Evolutionary conservation across 2,113 vertebrate species (phyloP), one percentile per base, ranked within the genome.

Genomic region (Chunga burmeisteri): DNA sequence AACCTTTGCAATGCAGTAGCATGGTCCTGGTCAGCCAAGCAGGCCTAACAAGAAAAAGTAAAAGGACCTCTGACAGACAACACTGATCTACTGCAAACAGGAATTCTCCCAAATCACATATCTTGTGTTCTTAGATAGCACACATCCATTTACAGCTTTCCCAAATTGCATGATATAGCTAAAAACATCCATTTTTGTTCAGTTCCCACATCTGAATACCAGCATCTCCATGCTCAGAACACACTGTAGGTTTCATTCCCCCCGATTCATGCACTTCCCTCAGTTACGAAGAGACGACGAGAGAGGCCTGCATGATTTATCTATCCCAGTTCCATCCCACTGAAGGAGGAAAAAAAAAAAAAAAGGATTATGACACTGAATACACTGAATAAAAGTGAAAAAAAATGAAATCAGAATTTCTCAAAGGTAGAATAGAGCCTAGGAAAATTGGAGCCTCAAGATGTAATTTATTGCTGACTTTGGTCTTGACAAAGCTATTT

Each of bases 41-140:
- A 94, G n/a, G 30, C 44, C 58, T 90, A 94, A 95, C 16, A 68
- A 94, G 82, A 34, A 59, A 59, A 80, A 47, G 8, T 16, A 53
- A 58, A 94, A 73, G 19, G 44, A 62, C 7, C 5, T 58, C 40
- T 40, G 55, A 71, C 14, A 75, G 20, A 67, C 15, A 61, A 42
- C 7, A 40, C 11, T 56, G 13, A 56, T 42, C 30, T 70, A 29
- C 49, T 61, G 36, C 46, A 70, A 92, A 86, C 5, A 63, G 56
- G 16, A 82, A 91, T 65, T 63, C 42, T 79, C 40, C 20, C 40
- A 50, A 59, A 59, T 25, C 2, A 1, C 2, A 0, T 47, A 10
- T 62, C 27, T 81, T 81, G 36, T 46, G 7, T 23, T 81, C 50
- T 79, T 61, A 68, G 40, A 46, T 4, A 80, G 11, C 11, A 61